Percentiles rank a stretch among this genome's conserved stretches.
These are phyloP conservation scores for Phlogophora meticulosa DNA, from an alignment of 2,888 invertebrate species.

Conservation along the genomic window DNA sequence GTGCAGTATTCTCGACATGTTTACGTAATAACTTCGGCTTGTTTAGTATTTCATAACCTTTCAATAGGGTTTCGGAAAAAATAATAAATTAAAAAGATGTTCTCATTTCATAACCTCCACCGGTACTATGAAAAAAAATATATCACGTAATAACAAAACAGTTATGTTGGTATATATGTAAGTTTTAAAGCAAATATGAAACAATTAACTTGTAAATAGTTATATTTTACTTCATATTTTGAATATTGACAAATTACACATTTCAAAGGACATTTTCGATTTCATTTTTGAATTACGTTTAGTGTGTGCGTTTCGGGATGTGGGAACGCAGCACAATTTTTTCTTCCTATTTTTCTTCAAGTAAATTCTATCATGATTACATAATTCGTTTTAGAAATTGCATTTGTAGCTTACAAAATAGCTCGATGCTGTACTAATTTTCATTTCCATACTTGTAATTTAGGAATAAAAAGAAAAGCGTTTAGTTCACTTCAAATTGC, in stretches of 20 bases:
- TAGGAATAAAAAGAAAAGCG: not conserved
- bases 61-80: conserved; percentile 66
- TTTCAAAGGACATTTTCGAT: conserved; percentile 76
- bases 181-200: conserved; percentile 78
- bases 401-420: accelerated
- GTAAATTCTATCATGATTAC: accelerated
- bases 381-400: not conserved
- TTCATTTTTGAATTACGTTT: conserved; percentile 67
- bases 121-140: conserved; percentile 74
- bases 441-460: too few relatives aligned
- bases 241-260: conserved; percentile 79
- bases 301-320: conserved; percentile 27
- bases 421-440: too few relatives aligned
- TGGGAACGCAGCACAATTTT: not conserved
- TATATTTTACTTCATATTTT: conserved; percentile 86
- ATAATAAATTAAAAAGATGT: conserved; percentile 67
- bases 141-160: conserved; percentile 74
- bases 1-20: conserved; percentile 89
- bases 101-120: conserved; percentile 86
- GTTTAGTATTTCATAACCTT: conserved; percentile 81
- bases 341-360: not conserved
- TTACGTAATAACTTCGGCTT: conserved; percentile 78
- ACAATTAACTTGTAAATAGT: conserved; percentile 87
- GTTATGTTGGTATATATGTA: conserved; percentile 68
- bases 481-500: not conserved